Base-by-base conservation (phyloP, 1,140 invertebrate species). In the Maconellicoccus hirsutus region DNA sequence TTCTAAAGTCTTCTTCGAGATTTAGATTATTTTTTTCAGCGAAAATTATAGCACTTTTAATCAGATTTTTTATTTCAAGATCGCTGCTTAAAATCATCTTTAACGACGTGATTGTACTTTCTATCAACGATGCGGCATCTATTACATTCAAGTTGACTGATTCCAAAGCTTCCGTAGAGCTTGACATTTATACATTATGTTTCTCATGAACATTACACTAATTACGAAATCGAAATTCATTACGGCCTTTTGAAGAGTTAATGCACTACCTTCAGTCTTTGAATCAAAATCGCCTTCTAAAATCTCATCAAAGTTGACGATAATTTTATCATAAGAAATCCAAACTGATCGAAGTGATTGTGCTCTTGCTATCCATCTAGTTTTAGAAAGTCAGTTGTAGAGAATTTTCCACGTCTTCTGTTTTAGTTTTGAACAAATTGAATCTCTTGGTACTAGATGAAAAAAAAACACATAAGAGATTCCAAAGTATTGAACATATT, bases 401-500 rank as follows among this genome's bases (percentile, higher is more conserved):
- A 29, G 25, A 59, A 59, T 59, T 59, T 27, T 71, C 70, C 0
- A 71, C 61, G 59, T 61, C 23, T 38, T 12, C 23, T 25, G 22
- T 59, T 52, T 27, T 16, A 61, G 59, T 59, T 59, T 52, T 71
- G 27, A 71, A 61, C 27, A 29, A 29, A 38, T n/a, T 25, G 27
- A 59, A 38, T 71, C 59, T 59, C 61, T 71, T 71, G 6, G 70
- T 63, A 71, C 59, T 61, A 59, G 22, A n/a, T 0, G 42, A 63
- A 22, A 71, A 71, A 71, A 71, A 71, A 0, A 59, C 39, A 27
- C 59, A 71, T 3, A n/a, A n/a, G n/a, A n/a, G 39, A 42, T 71
- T 71, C 42, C 25, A 71, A 59, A 61, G 59, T 71, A 26, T 71
- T 29, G 59, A 71, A 59, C 42, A 71, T 27, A 21, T 71, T 63